Evolutionary conservation across 2,888 invertebrate species (phyloP).

Genomic region (Parnassius smintheus): DNA sequence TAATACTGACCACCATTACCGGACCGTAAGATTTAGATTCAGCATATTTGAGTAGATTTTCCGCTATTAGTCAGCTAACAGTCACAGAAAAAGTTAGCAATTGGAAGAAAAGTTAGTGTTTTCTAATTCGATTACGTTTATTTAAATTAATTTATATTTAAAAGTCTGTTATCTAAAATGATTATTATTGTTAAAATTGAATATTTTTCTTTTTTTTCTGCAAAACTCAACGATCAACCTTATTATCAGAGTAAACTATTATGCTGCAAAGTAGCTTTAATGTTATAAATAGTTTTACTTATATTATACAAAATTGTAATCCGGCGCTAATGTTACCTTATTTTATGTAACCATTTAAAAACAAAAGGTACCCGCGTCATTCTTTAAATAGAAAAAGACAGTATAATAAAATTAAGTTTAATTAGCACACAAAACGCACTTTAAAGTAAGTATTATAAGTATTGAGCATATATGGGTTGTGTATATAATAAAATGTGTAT

Average conservation of each 20-base stretch:
- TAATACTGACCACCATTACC: too few species aligned
- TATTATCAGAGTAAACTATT: not conserved
- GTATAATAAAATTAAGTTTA: conserved; percentile 23
- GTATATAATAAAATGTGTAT: conserved; percentile 27
- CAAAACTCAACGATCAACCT: too few species aligned
- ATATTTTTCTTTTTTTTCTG: too few species aligned
- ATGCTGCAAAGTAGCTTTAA: conserved; percentile 25
- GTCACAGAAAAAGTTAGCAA: too few species aligned
- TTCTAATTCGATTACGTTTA: too few species aligned
- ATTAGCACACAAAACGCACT: conserved; percentile 31
- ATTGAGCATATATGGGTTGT: conserved; percentile 5
- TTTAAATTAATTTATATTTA: too few species aligned
- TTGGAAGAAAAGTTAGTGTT: too few species aligned
- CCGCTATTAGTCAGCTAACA: too few species aligned
- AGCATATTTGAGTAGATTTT: too few species aligned
- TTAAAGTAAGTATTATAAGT: not conserved
- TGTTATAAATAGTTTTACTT: conserved; percentile 24
- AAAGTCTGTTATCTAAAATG: too few species aligned
- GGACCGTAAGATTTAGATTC: too few species aligned
- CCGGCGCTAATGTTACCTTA: conserved; percentile 80
- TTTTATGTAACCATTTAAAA: conserved; percentile 41
- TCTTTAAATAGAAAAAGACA: conserved; percentile 28
- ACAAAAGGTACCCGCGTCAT: conserved; percentile 66
- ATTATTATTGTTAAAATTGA: too few species aligned
- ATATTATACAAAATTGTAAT: conserved; percentile 34